Conservation (phyloP, 2,797 vertebrate species). For the Glossophaga mutica region DNA sequence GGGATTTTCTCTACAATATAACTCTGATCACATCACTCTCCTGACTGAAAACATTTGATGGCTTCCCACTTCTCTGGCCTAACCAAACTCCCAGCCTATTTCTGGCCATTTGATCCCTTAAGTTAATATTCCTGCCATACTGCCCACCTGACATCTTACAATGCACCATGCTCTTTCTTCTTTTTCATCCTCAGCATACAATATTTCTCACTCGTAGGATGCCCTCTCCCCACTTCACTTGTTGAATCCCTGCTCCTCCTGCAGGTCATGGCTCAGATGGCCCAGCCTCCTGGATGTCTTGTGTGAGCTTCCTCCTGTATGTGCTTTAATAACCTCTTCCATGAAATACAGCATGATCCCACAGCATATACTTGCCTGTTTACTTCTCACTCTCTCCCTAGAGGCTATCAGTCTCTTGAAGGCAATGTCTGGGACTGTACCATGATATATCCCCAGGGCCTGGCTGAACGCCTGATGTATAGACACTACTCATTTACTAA, state of each 20-base stretch:
- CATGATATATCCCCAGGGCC: not conserved
- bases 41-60: not conserved
- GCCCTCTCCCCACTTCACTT: not conserved
- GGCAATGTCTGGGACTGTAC: not conserved
- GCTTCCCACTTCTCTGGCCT: not conserved
- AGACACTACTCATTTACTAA: not conserved
- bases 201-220: not conserved
- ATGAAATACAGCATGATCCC: not conserved
- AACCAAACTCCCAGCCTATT: not conserved
- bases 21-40: not conserved
- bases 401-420: not conserved
- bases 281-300: not conserved
- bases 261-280: not conserved
- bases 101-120: not conserved
- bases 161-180: accelerated
- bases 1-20: not conserved
- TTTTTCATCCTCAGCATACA: not conserved
- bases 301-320: not conserved
- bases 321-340: not conserved
- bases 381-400: not conserved
- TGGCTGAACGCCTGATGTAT: not conserved
- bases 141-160: not conserved
- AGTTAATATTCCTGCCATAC: not conserved
- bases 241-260: not conserved
- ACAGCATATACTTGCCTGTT: not conserved